A percentile compares a stretch with the other conserved stretches of the same genome.
These are phyloP conservation scores for Nibea coibor DNA, from an alignment of 2,113 vertebrate species.

Conservation along the genomic window DNA sequence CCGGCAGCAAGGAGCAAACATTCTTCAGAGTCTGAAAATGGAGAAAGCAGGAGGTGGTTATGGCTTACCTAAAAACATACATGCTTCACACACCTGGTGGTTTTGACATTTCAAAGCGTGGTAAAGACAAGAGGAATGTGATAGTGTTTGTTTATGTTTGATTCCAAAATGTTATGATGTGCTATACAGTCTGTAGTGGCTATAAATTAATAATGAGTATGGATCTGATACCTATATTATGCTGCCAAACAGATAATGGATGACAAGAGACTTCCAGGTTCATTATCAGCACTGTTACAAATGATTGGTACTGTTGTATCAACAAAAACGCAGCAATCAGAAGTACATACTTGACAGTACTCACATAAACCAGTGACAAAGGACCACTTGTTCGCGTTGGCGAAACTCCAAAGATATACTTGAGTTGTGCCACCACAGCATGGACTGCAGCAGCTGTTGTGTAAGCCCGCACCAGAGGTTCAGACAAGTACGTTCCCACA, in stretches of 20 bases:
- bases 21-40: conserved; percentile 86
- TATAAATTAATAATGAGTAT: neutral
- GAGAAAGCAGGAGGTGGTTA: conserved; percentile 15
- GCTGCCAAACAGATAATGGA: neutral
- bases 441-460: conserved; percentile 91
- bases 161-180: neutral
- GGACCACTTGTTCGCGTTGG: conserved; percentile 84
- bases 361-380: conserved; percentile 89
- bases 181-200: neutral
- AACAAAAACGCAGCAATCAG: neutral
- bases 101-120: too few relatives aligned
- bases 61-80: neutral
- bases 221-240: neutral
- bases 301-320: conserved; percentile 1
- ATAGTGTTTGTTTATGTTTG: too few relatives aligned
- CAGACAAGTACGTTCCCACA: conserved; percentile 94
- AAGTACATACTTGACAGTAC: conserved; percentile 58
- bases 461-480: conserved; percentile 93
- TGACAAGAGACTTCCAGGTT: neutral
- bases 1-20: conserved; percentile 85
- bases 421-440: conserved; percentile 92
- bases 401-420: conserved; percentile 89
- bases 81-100: neutral
- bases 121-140: neutral
- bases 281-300: neutral